A percentile compares a stretch with the other conserved stretches of the same genome.
These are phyloP conservation scores for Trachymyrmex cornetzi DNA, from an alignment of 1,140 invertebrate genomes.

Conservation along the genomic window DNA sequence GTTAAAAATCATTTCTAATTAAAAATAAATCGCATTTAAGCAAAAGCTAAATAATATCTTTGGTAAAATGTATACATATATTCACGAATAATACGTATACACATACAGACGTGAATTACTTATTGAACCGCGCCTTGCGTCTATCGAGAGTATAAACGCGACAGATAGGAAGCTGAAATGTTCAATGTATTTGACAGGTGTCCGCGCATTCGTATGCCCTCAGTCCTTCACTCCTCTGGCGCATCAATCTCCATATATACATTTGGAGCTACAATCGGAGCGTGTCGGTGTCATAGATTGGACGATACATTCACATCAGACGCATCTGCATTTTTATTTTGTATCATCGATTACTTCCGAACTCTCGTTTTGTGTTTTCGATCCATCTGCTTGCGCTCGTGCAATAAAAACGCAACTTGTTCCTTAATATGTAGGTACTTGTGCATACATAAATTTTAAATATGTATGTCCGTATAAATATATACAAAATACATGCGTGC, in stretches of 20 bases:
- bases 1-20: not conserved
- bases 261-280: slow-evolving; percentile 57
- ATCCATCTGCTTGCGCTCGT: not conserved
- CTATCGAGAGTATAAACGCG: slow-evolving; percentile 67
- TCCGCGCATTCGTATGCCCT: slow-evolving; percentile 73
- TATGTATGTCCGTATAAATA: not conserved
- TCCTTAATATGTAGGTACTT: not conserved
- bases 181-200: slow-evolving; percentile 75
- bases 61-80: not conserved
- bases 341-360: slow-evolving; percentile 38
- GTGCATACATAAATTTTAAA: not conserved
- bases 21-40: slow-evolving; percentile 6
- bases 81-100: not conserved
- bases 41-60: not conserved
- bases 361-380: slow-evolving; percentile 2
- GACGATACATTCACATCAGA: slow-evolving; percentile 46
- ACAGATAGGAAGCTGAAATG: slow-evolving; percentile 74
- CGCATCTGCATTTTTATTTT: slow-evolving; percentile 48
- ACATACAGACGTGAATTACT: slow-evolving; percentile 57
- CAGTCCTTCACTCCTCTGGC: slow-evolving; percentile 72
- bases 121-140: slow-evolving; percentile 65
- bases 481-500: too few species aligned
- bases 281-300: slow-evolving; percentile 58
- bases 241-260: slow-evolving; percentile 72
- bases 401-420: slow-evolving; percentile 7